Conservation (phyloP, 2,797 vertebrate species). For the Sebastes hubbsi region DNA sequence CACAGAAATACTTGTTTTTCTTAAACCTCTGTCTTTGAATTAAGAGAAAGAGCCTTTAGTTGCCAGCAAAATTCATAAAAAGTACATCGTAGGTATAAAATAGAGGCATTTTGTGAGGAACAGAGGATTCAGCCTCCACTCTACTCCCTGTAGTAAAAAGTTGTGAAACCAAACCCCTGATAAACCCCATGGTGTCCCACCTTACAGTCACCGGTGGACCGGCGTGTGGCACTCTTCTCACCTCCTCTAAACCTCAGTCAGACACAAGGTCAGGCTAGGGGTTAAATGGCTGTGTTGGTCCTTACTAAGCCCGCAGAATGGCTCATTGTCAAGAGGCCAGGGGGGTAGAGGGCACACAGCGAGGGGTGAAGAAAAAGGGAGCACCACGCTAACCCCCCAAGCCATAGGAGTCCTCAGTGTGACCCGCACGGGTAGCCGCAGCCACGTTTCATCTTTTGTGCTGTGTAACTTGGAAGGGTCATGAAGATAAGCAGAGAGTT, state of each 20-base stretch:
- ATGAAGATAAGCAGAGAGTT: constrained; percentile 71
- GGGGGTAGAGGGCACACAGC: constrained; percentile 62
- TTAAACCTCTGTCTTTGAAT: not conserved
- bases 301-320: constrained; percentile 70
- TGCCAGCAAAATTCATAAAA: not conserved
- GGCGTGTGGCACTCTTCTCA: constrained; percentile 67
- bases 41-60: not conserved
- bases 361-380: constrained; percentile 63
- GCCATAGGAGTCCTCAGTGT: constrained; percentile 75
- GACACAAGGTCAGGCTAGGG: constrained; percentile 81
- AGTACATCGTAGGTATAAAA: not conserved
- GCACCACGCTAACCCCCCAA: constrained; percentile 49
- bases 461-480: constrained; percentile 72
- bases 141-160: constrained; percentile 10
- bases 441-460: constrained; percentile 76
- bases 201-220: constrained; percentile 42
- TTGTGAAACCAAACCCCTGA: constrained; percentile 42
- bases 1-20: not conserved
- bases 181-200: constrained; percentile 23
- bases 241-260: constrained; percentile 67
- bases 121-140: not conserved
- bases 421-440: constrained; percentile 60
- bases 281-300: constrained; percentile 80
- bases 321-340: constrained; percentile 77
- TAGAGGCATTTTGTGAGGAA: not conserved